Conservation (phyloP, 2,797 vertebrate genomes). For the Mionectes olivaceus region DNA sequence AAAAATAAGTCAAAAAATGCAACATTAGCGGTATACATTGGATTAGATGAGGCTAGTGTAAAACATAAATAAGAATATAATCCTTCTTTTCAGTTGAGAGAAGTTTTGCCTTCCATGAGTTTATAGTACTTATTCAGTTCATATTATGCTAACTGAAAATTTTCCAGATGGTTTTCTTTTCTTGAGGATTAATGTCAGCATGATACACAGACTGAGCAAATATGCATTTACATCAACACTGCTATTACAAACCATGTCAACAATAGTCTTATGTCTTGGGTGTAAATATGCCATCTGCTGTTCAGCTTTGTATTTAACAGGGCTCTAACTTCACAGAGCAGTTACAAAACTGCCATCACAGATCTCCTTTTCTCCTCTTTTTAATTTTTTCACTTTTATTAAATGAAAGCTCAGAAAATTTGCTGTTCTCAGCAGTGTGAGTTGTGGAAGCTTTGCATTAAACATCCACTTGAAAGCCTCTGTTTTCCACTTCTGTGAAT, state of each 20-base stretch:
- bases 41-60: neutral
- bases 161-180: constrained; percentile 47
- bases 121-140: neutral
- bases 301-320: constrained; percentile 46
- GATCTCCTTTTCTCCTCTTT: neutral
- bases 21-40: neutral
- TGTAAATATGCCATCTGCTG: constrained; percentile 63
- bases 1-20: neutral
- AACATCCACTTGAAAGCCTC: neutral
- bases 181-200: constrained; percentile 20
- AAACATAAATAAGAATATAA: neutral
- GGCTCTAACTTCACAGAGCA: neutral
- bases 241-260: constrained; percentile 44
- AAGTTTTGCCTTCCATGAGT: neutral
- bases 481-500: neutral
- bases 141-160: neutral
- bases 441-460: neutral
- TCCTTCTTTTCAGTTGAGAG: neutral
- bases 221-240: constrained; percentile 50
- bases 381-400: neutral
- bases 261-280: neutral
- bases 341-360: neutral
- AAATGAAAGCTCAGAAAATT: neutral
- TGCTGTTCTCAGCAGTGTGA: neutral
- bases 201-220: constrained; percentile 8